A percentile compares a stretch with the other conserved stretches of the same genome.
These are phyloP conservation scores for Bruchidius siliquastri DNA, from an alignment of 2,888 invertebrate genomes.

Conservation along the genomic window DNA sequence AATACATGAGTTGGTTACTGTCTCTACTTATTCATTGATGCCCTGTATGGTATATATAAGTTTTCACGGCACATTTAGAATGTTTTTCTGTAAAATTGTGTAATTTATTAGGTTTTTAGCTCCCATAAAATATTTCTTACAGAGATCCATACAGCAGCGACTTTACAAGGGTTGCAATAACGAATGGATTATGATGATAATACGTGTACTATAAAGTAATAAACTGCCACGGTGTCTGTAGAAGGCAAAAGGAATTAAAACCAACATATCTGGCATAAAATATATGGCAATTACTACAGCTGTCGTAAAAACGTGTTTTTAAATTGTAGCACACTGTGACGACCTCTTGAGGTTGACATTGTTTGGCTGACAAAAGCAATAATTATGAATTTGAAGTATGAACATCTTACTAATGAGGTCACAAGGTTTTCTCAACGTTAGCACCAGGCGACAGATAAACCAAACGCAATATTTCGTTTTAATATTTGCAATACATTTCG, in stretches of 20 bases:
- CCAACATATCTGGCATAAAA: background rate
- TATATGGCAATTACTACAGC: background rate
- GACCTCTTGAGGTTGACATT: background rate
- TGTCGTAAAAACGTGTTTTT: background rate
- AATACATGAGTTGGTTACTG: too few relatives aligned
- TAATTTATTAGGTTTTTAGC: too few relatives aligned
- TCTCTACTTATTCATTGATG: too few relatives aligned
- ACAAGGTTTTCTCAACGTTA: too few relatives aligned
- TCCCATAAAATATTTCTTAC: too few relatives aligned
- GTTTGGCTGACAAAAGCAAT: background rate
- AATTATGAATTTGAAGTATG: background rate
- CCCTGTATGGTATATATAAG: too few relatives aligned
- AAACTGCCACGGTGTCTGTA: background rate
- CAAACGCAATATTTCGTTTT: too few relatives aligned
- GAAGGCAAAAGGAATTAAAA: background rate
- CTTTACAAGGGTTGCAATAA: background rate
- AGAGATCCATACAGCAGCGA: too few relatives aligned
- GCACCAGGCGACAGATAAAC: too few relatives aligned
- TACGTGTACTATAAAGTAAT: background rate
- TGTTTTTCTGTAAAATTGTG: too few relatives aligned
- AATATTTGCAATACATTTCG: too few relatives aligned
- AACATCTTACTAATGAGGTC: background rate
- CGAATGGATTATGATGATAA: background rate
- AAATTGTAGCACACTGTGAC: background rate
- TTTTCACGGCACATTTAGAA: too few relatives aligned